Base-by-base conservation (phyloP, 37 sponge, comb jelly and placozoan genomes). In the Hormiphora californensis region DNA sequence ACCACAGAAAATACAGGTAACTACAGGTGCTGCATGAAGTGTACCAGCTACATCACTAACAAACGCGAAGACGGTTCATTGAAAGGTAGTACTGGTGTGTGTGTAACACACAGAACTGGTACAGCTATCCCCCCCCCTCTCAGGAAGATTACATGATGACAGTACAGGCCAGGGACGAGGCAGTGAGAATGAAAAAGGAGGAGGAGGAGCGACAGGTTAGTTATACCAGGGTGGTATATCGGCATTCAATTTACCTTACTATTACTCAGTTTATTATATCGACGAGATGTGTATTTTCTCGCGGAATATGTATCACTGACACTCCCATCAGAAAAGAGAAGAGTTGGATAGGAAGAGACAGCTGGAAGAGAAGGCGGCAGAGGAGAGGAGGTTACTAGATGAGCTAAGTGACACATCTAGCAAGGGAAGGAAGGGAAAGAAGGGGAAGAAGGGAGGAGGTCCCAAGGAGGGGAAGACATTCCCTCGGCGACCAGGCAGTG, bases 401-500 rank as follows among this genome's bases (percentile, higher is more conserved):
- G 81, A 73, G 38, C 40, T 73, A 46, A 73, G 81, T 41, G 81
- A 73, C 81, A 33, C n/a, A n/a, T n/a, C 44, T 2, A 36, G 39
- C 41, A 73, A 73, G 5, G 81, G 46, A 22, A 73, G 43, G 81
- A 73, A 73, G 44, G 81, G 81, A 0, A 36, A 36, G 41, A 73
- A 73, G 23, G 81, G 81, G 9, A 46, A 46, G 23, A 73, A 73
- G 81, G 35, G 43, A 1, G 44, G 39, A 0, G 41, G 46, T 7
- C 21, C 40, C 17, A 73, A 73, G 46, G 81, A 73, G 25, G 81
- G 81, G 3, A 73, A 73, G 81, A 73, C 46, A 4, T 73, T 73
- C 27, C 81, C 81, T n/a, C 81, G 81, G 25, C 12, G 81, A 39
- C 81, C 81, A n/a, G 81, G 46, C 3, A 73, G 81, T 73, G 81